Conservation (phyloP, 2,888 invertebrate species). For the Cantharis lateralis region DNA sequence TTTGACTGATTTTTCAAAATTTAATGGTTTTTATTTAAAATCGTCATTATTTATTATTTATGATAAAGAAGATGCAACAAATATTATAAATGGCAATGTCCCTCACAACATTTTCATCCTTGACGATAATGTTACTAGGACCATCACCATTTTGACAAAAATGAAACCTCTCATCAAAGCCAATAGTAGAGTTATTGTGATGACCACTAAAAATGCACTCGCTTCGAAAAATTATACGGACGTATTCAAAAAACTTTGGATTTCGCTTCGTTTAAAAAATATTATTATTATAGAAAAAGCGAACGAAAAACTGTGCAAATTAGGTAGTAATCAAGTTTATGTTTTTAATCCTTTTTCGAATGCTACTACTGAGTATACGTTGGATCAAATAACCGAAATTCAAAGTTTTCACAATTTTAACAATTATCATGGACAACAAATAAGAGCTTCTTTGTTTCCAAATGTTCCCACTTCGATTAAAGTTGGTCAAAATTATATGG, state of each 20-base stretch:
- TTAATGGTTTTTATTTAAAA: background rate
- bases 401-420: constrained; percentile 10
- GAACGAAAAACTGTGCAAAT: background rate
- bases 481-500: constrained; percentile 9
- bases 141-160: background rate
- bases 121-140: background rate
- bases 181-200: background rate
- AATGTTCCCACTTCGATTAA: constrained; percentile 20
- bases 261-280: constrained; percentile 9
- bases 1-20: background rate
- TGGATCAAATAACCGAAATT: constrained; percentile 1
- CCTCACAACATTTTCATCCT: background rate
- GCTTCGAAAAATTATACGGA: background rate
- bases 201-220: background rate
- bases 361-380: background rate
- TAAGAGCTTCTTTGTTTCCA: constrained; percentile 22
- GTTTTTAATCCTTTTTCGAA: constrained; percentile 24
- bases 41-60: background rate
- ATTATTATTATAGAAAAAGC: constrained; percentile 7
- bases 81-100: background rate
- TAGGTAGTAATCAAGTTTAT: background rate
- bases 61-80: background rate
- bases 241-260: constrained; percentile 1
- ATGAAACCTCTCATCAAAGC: background rate
- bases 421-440: constrained; percentile 12